phyloP scores from a whole-genome alignment of 2,888 invertebrate species.

The Caprella mutica region DNA sequence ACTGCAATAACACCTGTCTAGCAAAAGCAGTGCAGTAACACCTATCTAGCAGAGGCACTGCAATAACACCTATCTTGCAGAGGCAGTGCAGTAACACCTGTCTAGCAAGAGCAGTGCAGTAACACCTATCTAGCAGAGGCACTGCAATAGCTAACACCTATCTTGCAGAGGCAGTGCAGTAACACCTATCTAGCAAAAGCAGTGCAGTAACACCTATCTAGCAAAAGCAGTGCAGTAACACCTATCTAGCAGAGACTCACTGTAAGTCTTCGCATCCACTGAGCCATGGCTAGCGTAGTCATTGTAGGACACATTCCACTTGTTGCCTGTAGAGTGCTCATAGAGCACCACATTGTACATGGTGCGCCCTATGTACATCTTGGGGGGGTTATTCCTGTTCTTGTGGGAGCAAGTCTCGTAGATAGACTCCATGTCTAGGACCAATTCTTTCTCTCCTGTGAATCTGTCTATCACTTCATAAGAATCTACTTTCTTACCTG shows the following conservation, averaged over 20 bases:
- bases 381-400: conserved; percentile 11
- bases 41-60: no score
- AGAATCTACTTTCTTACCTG: conserved; percentile 65
- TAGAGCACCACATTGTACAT: conserved; percentile 33
- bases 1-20: no score
- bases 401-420: conserved; percentile 22
- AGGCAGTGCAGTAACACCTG: no score
- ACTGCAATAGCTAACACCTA: no score
- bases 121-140: no score
- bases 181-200: not conserved
- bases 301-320: conserved; percentile 94
- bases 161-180: no score
- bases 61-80: no score
- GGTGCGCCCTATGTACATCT: conserved; percentile 33
- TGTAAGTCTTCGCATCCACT: conserved; percentile 22
- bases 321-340: conserved; percentile 37
- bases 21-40: no score
- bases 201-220: not conserved
- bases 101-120: no score
- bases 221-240: no score
- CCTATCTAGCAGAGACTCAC: conserved; percentile 6
- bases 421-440: conserved; percentile 40
- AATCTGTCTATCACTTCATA: conserved; percentile 82
- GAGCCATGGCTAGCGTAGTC: conserved; percentile 77
- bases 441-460: conserved; percentile 53